Evolutionary conservation across 2,797 vertebrate genomes (phyloP).

Genomic region (Hippoglossus hippoglossus): DNA sequence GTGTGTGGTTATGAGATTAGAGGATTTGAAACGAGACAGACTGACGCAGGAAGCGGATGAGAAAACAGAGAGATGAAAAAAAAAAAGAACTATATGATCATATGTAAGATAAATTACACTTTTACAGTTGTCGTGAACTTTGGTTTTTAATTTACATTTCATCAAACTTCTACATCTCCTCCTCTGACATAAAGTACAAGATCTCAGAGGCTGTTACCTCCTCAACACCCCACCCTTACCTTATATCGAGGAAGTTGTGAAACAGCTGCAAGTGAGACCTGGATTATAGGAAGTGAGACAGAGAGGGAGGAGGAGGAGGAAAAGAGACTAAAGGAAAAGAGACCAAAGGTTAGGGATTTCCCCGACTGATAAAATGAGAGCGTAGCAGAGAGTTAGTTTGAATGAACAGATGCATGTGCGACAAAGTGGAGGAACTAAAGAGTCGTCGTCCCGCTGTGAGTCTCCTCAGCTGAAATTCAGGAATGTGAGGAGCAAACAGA

Average conservation of each 20-base stretch:
- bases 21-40: constrained; percentile 24
- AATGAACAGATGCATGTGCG: neutral
- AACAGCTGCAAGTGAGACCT: neutral
- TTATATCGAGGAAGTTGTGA: constrained; percentile 40
- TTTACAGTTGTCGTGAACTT: neutral
- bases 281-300: neutral
- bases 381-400: neutral
- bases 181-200: neutral
- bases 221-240: constrained; percentile 16
- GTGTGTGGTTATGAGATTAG: neutral
- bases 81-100: neutral
- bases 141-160: too few species aligned
- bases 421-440: constrained; percentile 17
- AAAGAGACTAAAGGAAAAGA: neutral
- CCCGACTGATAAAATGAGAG: neutral
- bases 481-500: constrained; percentile 52
- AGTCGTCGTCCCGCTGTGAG: constrained; percentile 21
- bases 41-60: neutral
- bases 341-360: neutral
- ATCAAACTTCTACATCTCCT: neutral
- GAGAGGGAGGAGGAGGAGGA: neutral
- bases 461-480: constrained; percentile 31
- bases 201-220: too few species aligned
- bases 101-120: neutral
- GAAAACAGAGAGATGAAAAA: constrained; percentile 4